These are phyloP conservation scores for Xiphophorus maculatus DNA, from an alignment of 2,113 vertebrate species.

Conservation along the genomic window DNA sequence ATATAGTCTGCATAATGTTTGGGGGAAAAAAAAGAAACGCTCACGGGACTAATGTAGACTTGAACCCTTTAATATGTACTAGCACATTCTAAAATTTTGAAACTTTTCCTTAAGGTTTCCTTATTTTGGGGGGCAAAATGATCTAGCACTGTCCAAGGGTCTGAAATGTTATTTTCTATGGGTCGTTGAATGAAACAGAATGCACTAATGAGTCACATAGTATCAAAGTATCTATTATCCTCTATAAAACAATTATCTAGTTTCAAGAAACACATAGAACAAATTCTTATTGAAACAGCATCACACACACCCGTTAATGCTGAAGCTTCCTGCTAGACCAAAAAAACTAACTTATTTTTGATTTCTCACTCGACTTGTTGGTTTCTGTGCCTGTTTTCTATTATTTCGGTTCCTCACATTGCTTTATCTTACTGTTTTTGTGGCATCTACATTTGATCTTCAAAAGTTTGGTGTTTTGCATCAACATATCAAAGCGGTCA, in stretches of 20 bases:
- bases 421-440: neutral
- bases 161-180: neutral
- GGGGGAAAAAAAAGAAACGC: neutral
- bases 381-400: neutral
- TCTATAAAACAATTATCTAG: neutral
- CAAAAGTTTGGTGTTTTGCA: neutral
- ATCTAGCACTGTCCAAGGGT: neutral
- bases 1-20: slow-evolving; percentile 15
- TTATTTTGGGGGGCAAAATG: neutral
- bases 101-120: neutral
- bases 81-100: neutral
- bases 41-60: neutral
- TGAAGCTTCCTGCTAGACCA: neutral
- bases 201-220: neutral
- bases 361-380: neutral
- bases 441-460: neutral
- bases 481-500: neutral
- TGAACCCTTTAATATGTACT: neutral
- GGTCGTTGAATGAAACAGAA: neutral
- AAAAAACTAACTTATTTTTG: neutral
- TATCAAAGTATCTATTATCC: too few species aligned
- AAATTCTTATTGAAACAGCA: neutral
- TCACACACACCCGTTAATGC: neutral
- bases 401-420: neutral
- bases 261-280: neutral